Evolutionary conservation across 2,797 vertebrate species (phyloP).

Genomic region (Platalea minor): DNA sequence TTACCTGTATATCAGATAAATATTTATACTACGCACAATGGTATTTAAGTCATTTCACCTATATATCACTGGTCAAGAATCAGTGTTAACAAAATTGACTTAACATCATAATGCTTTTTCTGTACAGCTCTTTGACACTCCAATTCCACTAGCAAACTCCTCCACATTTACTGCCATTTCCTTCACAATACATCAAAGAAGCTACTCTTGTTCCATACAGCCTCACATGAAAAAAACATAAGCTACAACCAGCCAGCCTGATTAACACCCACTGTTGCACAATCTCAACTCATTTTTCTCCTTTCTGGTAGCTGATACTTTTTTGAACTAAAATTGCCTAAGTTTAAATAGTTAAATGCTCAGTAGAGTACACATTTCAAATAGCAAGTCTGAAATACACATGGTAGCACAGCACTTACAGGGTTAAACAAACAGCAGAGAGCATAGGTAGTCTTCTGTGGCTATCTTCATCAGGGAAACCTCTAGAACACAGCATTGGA

Average conservation of each 20-base stretch:
- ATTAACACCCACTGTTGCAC: neutral
- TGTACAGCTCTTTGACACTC: neutral
- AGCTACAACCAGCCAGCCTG: neutral
- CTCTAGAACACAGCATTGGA: neutral
- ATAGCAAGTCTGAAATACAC: neutral
- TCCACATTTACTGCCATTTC: neutral
- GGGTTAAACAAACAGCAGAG: neutral
- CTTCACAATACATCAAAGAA: neutral
- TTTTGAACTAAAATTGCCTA: neutral
- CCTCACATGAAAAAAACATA: rapidly evolving
- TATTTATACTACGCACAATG: neutral
- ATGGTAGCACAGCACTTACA: neutral
- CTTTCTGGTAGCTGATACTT: neutral
- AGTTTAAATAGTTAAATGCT: neutral
- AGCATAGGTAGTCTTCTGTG: neutral
- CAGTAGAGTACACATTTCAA: neutral
- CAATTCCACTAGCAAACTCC: neutral
- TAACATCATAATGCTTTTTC: neutral
- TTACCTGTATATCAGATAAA: neutral
- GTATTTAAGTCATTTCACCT: neutral
- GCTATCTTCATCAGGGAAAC: neutral
- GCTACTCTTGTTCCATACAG: neutral
- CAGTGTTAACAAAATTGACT: neutral
- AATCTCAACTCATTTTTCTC: neutral
- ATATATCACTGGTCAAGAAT: neutral